Evolutionary conservation across 2,888 invertebrate genomes (phyloP).

Genomic region (Cataglyphis altisquamis): DNA sequence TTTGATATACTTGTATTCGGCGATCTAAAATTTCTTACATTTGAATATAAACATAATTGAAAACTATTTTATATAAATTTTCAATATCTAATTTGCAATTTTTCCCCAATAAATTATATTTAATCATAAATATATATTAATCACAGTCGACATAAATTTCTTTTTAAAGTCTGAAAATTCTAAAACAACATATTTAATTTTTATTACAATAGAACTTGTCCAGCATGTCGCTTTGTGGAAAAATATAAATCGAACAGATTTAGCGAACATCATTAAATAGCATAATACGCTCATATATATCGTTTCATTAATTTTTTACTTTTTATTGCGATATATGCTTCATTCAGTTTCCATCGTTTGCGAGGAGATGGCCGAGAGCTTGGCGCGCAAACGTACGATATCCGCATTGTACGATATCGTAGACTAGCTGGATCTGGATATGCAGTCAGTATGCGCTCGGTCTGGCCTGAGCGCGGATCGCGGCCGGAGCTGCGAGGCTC

Average conservation of each 20-base stretch:
- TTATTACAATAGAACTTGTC: too few species aligned
- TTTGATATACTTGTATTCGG: background rate
- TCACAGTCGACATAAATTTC: too few species aligned
- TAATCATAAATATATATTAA: too few species aligned
- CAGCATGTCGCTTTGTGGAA: too few species aligned
- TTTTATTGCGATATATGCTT: too few species aligned
- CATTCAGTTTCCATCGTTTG: background rate
- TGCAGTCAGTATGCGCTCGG: constrained; percentile 37
- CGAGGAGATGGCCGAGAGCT: background rate
- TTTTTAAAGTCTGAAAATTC: too few species aligned
- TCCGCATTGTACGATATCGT: constrained; percentile 24
- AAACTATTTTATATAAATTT: too few species aligned
- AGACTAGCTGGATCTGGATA: too few species aligned
- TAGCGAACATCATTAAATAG: background rate
- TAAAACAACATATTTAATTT: background rate
- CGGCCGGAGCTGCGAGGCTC: constrained; percentile 17
- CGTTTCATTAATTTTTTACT: too few species aligned
- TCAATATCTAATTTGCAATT: too few species aligned
- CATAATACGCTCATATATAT: background rate
- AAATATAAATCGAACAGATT: background rate
- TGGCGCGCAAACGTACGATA: constrained; percentile 21
- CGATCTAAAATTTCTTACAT: background rate
- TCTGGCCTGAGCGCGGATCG: constrained; percentile 14
- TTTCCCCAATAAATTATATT: too few species aligned
- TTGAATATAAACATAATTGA: too few species aligned